Conservation (phyloP, 53 echinoderm and acorn worm genomes). For the Apostichopus leukothele region DNA sequence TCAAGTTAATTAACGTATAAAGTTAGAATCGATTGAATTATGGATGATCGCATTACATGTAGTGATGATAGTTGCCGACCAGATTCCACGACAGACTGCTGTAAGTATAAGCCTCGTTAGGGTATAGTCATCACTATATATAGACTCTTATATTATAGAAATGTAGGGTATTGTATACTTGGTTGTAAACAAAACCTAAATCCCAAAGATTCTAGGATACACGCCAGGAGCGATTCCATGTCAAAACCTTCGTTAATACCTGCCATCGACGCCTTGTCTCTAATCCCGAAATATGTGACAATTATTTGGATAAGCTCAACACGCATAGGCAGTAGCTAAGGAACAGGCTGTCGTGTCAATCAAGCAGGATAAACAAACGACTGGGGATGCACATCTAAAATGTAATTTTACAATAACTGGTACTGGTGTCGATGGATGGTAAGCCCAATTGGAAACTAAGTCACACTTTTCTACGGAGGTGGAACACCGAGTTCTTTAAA, state of each 20-base stretch:
- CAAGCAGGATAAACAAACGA: slow-evolving; percentile 39
- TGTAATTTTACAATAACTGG: slow-evolving; percentile 46
- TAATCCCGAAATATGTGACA: slow-evolving; percentile 40
- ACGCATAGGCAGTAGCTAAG: neutral
- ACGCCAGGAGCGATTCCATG: slow-evolving; percentile 33
- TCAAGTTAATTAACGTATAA: neutral
- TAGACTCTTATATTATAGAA: no score
- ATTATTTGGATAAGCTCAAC: slow-evolving; percentile 46
- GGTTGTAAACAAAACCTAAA: slow-evolving; percentile 34
- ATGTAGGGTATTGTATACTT: slow-evolving; percentile 6
- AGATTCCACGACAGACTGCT: neutral
- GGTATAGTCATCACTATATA: no score
- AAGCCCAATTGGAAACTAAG: slow-evolving; percentile 44
- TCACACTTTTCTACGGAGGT: slow-evolving; percentile 25
- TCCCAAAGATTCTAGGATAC: slow-evolving; percentile 15
- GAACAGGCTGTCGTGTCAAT: slow-evolving; percentile 40
- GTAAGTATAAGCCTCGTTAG: no score
- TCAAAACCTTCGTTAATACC: slow-evolving; percentile 29
- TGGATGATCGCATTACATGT: neutral
- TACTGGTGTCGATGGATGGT: slow-evolving; percentile 36
- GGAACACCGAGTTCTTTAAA: no score
- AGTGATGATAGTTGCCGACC: neutral
- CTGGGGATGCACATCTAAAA: slow-evolving; percentile 40
- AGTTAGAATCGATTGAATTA: neutral
- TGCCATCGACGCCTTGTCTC: slow-evolving; percentile 24